Conservation (phyloP, 2,113 vertebrate genomes). For the Oreochromis spilurus region DNA sequence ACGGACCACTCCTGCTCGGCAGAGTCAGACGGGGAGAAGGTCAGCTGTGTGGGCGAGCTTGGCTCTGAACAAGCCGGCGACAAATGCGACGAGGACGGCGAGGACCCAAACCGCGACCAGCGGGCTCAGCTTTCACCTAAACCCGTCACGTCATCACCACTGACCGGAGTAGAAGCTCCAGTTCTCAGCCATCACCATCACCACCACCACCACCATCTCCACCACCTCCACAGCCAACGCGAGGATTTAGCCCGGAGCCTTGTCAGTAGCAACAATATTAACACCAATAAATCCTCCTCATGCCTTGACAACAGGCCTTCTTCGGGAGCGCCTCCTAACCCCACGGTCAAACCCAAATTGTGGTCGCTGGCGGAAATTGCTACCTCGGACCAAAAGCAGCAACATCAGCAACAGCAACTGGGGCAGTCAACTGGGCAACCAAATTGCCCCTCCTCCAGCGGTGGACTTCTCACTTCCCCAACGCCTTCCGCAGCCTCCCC, state of each 20-base stretch:
- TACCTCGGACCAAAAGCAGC: slow-evolving; percentile 95
- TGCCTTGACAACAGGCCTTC: slow-evolving; percentile 76
- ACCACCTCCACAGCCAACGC: slow-evolving; percentile 74
- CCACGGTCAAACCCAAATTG: slow-evolving; percentile 87
- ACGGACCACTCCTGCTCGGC: slow-evolving; percentile 96
- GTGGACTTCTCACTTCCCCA: slow-evolving; percentile 78
- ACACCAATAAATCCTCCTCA: slow-evolving; percentile 74
- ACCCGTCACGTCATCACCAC: slow-evolving; percentile 83
- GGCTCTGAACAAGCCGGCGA: slow-evolving; percentile 82
- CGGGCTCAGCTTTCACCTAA: slow-evolving; percentile 76
- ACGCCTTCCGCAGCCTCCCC: slow-evolving; percentile 78
- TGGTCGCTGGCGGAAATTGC: slow-evolving; percentile 98
- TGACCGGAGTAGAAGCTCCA: slow-evolving; percentile 85
- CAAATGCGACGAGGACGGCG: slow-evolving; percentile 77
- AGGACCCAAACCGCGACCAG: slow-evolving; percentile 71
- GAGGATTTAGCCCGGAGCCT: slow-evolving; percentile 70
- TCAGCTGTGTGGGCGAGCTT: slow-evolving; percentile 75
- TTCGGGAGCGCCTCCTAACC: slow-evolving; percentile 75
- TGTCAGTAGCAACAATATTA: slow-evolving; percentile 49
- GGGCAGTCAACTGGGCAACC: slow-evolving; percentile 62
- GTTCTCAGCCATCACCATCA: slow-evolving; percentile 76
- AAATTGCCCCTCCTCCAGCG: slow-evolving; percentile 70
- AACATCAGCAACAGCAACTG: slow-evolving; percentile 52
- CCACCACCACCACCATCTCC: slow-evolving; percentile 73
- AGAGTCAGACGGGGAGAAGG: slow-evolving; percentile 91